Evolutionary conservation across 2,888 invertebrate genomes (phyloP), one percentile per base, ranked within the genome.

Genomic region (Caenorhabditis sp.): DNA sequence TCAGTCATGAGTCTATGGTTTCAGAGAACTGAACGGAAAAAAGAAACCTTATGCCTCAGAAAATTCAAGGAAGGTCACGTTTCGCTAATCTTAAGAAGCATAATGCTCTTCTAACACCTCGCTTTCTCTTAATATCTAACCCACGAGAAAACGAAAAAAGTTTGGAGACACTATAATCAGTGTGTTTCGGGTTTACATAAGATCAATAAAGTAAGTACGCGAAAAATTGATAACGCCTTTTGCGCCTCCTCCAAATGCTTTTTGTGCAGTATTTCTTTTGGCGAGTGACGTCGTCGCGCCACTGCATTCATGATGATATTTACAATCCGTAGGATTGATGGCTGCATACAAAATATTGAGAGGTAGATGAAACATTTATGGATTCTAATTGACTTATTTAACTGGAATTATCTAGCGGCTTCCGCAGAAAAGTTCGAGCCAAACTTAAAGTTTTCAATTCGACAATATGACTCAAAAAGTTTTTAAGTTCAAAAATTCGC

Each of bases 151-250:
- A 16, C n/a, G n/a, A 63, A 75, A 76, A 76, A n/a, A 26, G 54
- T 54, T 54, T 56, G 54, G 59, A 61, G 64, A 58, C 68, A 59
- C 63, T 61, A 28, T 77, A 69, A 77, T 77, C 69, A 54, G 35
- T 19, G 54, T 24, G 64, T 69, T 77, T 70, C 79, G 70, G 70
- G 70, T 79, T 79, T 79, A 79, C 79, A 70, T 44, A 70, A 79
- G 79, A 79, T 79, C 79, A 79, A 79, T 79, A 79, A 70, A 70
- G 72, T 69, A 79, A 79, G 79, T 79, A 79, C 70, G 63, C 70
- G 70, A 72, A 79, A 77, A 79, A 79, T 28, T 70, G 79, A 79
- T 79, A 79, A 70, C 79, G 63, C 26, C 8, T n/a, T 28, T 54
- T 61, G 70, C 70, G 70, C 79, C 79, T 70, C 79, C 79, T 79